Percentiles rank a stretch among this genome's conserved stretches.
These are phyloP conservation scores for Ciconia boyciana DNA, from an alignment of 2,113 vertebrate species.

Conservation along the genomic window DNA sequence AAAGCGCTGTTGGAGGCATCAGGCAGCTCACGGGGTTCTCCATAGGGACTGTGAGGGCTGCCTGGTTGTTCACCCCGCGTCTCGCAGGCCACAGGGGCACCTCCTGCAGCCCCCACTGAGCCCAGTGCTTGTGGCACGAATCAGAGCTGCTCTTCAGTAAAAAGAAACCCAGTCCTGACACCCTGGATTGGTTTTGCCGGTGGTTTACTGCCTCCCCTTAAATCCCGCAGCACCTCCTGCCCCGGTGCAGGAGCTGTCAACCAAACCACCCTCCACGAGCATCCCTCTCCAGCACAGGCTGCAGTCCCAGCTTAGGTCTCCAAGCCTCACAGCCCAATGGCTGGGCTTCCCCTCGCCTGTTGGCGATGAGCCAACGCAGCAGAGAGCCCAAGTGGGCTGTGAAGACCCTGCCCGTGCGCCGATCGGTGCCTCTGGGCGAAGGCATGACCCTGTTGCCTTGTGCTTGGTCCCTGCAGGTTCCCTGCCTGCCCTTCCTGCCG, in stretches of 20 bases:
- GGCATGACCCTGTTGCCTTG: background rate
- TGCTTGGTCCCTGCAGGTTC: constrained; percentile 71
- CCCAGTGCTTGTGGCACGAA: background rate
- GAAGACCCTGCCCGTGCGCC: background rate
- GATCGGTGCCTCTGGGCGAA: background rate
- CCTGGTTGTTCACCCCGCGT: background rate
- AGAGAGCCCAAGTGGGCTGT: background rate
- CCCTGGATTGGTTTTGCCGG: background rate
- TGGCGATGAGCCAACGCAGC: background rate
- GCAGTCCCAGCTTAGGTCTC: background rate
- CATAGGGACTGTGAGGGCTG: background rate
- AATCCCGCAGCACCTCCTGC: background rate
- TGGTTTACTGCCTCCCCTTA: background rate
- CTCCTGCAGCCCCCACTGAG: background rate
- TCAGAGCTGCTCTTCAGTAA: background rate
- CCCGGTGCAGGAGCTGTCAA: background rate
- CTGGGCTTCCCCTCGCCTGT: background rate
- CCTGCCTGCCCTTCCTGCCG: constrained; percentile 79
- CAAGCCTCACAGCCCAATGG: background rate
- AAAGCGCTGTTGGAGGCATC: background rate
- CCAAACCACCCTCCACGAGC: background rate
- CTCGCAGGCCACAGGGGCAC: background rate
- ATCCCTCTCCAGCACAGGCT: background rate
- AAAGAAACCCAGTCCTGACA: background rate
- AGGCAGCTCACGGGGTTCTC: background rate